Base-by-base conservation (phyloP, 2,113 vertebrate species). In the Ageneiosus marmoratus region DNA sequence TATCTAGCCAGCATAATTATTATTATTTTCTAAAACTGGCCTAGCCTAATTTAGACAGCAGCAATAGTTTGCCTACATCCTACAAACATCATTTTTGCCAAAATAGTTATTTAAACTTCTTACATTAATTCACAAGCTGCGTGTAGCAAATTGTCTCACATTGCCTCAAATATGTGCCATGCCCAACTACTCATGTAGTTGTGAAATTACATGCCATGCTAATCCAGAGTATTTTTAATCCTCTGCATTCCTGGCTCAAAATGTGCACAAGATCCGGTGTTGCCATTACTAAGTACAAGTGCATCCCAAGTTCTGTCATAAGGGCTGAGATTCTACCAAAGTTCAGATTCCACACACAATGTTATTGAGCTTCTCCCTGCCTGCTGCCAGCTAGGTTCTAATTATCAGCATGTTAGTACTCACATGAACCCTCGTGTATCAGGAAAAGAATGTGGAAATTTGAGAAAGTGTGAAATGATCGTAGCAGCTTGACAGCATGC, bases 391-490 rank as follows among this genome's bases (percentile, higher is more conserved):
- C 44, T 83, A 69, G n/a, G 62, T 60, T 82, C 56, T 75, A 56
- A 44, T 83, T 78, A 77, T 83, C 82, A 83, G 60, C 74, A 77
- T 62, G 69, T 74, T 75, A 63, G 46, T 77, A 50, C 82, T 56
- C 12, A 20, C 53, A 78, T 79, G 82, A 83, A 72, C 75, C 50
- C 63, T 69, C 5, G 20, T 27, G 62, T 82, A 55, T 69, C 77
- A 44, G 77, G 56, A 60, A 70, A 80, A 76, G 20, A 74, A 80
- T 86, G 76, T 67, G 62, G 76, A 83, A 83, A 83, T 78, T 41
- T 63, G 76, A 79, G 75, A 72, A 78, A 56, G 65, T 46, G 75
- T 32, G 65, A 83, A 77, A 46, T 56, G 76, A 70, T 69, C 37
- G 75, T 69, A 77, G 82, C 83, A 73, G 44, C 53, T 79, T 58